Evolutionary conservation across 2,113 vertebrate species (phyloP).

Genomic region (Orcinus orca): DNA sequence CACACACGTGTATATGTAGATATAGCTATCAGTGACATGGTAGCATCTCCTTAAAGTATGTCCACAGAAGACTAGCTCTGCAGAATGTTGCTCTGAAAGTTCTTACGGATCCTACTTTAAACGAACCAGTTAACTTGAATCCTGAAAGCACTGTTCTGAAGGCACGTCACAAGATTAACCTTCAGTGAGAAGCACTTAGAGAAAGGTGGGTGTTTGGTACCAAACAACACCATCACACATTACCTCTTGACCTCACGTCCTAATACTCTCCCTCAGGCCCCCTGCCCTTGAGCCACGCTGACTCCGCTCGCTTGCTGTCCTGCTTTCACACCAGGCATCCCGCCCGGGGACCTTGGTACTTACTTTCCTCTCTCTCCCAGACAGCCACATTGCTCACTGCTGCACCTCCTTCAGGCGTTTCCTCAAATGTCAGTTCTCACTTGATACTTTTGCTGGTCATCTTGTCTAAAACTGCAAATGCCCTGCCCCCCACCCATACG

Average conservation of each 20-base stretch:
- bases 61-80: background rate
- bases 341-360: background rate
- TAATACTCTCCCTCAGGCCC: background rate
- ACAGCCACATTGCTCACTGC: background rate
- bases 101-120: background rate
- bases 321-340: background rate
- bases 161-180: too few species aligned
- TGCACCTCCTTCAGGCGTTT: background rate
- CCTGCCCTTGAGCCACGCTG: background rate
- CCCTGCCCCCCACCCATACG: background rate
- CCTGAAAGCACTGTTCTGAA: background rate
- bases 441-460: background rate
- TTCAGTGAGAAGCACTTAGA: background rate
- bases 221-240: accelerated
- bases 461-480: background rate
- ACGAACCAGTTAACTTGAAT: background rate
- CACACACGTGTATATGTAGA: accelerated
- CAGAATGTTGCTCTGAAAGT: background rate
- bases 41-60: background rate
- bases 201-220: background rate
- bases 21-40: accelerated
- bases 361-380: background rate
- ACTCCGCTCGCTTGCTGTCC: too few species aligned
- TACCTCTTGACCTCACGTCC: background rate
- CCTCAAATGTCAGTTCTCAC: background rate